A percentile compares a stretch with the other conserved stretches of the same genome.
These are phyloP conservation scores for Zophobas morio DNA, from an alignment of 1,140 invertebrate genomes.

Conservation along the genomic window DNA sequence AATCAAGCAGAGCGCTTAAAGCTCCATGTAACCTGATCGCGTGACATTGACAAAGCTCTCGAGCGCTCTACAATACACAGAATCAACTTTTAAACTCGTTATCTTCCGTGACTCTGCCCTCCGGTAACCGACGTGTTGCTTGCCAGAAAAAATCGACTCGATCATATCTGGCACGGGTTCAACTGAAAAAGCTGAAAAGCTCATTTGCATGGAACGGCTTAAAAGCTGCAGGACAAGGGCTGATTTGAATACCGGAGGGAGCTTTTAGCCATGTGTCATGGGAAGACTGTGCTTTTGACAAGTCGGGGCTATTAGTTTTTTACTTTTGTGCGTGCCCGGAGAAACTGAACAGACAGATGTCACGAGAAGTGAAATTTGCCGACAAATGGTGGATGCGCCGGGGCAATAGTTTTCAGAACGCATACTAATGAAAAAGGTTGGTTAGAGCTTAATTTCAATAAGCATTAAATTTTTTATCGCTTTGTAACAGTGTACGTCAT, in stretches of 20 bases:
- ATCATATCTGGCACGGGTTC: constrained; percentile 1
- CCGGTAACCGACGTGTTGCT: constrained; percentile 25
- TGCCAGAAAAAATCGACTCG: not conserved
- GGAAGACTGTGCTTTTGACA: too few relatives aligned
- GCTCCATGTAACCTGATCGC: constrained; percentile 36
- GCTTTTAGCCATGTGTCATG: too few relatives aligned
- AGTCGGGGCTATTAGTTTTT: too few relatives aligned
- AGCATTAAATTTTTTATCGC: too few relatives aligned
- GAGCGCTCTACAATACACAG: constrained; percentile 25
- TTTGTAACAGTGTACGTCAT: too few relatives aligned
- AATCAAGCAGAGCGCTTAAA: constrained; percentile 32
- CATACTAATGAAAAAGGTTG: too few relatives aligned
- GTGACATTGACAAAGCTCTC: constrained; percentile 38
- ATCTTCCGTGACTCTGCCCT: constrained; percentile 22
- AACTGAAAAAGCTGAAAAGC: constrained; percentile 22
- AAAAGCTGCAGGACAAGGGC: not conserved
- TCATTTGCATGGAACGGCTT: constrained; percentile 28
- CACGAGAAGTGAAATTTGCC: too few relatives aligned
- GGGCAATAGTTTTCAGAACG: too few relatives aligned
- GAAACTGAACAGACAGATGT: too few relatives aligned
- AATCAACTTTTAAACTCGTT: constrained; percentile 30
- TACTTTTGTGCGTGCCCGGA: too few relatives aligned
- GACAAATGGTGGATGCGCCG: too few relatives aligned
- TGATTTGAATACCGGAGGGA: constrained; percentile 1
- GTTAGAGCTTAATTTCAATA: too few relatives aligned